Percentiles rank a stretch among this genome's conserved stretches.
Evolutionary conservation across 2,113 vertebrate species (phyloP).

Genomic region (Corvus hawaiiensis): DNA sequence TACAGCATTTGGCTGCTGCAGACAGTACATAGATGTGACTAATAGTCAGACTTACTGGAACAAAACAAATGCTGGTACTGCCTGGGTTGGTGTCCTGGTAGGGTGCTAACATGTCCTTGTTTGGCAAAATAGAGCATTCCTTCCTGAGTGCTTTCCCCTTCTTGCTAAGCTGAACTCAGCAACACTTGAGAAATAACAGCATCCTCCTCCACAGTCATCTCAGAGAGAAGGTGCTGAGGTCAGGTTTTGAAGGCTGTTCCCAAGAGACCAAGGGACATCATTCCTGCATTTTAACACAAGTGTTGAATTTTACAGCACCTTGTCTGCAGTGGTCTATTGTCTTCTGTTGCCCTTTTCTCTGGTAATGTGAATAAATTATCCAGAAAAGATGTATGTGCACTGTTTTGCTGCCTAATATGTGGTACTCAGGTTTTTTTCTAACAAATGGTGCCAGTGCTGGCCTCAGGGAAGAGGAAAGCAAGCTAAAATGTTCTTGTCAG

Average conservation of each 20-base stretch:
- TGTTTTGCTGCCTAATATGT: neutral
- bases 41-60: constrained; percentile 4
- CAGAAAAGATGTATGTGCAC: neutral
- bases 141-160: neutral
- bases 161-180: neutral
- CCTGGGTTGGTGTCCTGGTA: neutral
- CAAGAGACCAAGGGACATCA: neutral
- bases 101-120: neutral
- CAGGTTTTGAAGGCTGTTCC: neutral
- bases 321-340: neutral
- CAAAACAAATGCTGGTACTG: neutral
- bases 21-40: neutral
- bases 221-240: neutral
- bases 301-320: neutral
- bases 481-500: neutral
- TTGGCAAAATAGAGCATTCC: neutral
- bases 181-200: neutral
- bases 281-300: neutral
- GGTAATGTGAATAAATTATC: neutral
- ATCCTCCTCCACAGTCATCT: neutral
- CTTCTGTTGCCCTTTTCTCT: neutral
- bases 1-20: neutral
- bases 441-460: neutral
- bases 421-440: neutral
- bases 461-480: neutral